phyloP scores from a whole-genome alignment of 1,140 invertebrate genomes.

The Uloborus diversus region DNA sequence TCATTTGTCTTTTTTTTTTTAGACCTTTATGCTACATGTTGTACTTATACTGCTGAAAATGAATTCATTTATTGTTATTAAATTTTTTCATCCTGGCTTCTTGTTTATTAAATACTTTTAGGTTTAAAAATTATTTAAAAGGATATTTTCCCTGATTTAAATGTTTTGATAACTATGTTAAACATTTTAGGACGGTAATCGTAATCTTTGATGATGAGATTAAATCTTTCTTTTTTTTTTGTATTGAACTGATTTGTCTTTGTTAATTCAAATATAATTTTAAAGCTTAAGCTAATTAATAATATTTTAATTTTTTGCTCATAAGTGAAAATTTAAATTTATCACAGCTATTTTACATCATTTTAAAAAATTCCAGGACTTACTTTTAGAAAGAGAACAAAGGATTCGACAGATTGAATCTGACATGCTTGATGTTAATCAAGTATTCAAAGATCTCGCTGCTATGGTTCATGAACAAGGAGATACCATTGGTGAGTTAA shows the following conservation, averaged over 20 bases:
- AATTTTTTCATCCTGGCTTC: no score
- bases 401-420: slow-evolving; percentile 88
- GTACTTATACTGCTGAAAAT: no score
- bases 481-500: slow-evolving; percentile 84
- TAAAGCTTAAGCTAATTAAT: background rate
- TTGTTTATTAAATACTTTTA: no score
- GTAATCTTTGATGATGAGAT: no score
- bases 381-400: slow-evolving; percentile 88
- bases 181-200: no score
- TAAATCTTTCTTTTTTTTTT: no score
- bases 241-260: background rate
- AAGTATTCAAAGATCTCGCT: slow-evolving; percentile 98
- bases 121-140: no score
- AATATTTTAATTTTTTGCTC: background rate
- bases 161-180: no score
- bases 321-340: background rate
- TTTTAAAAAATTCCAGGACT: slow-evolving; percentile 64
- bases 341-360: background rate
- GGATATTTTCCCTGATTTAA: no score
- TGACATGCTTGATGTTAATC: slow-evolving; percentile 95
- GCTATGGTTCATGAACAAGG: slow-evolving; percentile 96
- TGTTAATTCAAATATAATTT: background rate
- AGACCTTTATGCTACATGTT: no score
- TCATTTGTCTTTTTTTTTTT: no score
- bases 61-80: no score